phyloP scores from a whole-genome alignment of 2,113 vertebrate species.

The Mobula birostris region DNA sequence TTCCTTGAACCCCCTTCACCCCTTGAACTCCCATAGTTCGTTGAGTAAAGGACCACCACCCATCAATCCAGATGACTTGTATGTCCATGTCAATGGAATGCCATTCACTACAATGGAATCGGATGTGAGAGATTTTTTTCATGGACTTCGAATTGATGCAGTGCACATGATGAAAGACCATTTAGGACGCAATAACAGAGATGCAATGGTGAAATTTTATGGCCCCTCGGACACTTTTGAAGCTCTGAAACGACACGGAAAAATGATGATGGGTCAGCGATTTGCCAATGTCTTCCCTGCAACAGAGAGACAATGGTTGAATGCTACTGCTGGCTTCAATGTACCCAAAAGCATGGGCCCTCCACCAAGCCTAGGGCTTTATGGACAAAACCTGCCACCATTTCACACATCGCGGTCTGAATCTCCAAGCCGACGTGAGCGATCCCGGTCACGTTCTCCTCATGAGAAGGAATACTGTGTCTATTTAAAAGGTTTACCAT shows the following conservation, averaged over 20 bases:
- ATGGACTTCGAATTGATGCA: slow-evolving; percentile 80
- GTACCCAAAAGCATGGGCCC: slow-evolving; percentile 52
- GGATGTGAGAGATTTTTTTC: slow-evolving; percentile 89
- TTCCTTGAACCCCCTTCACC: slow-evolving; percentile 68
- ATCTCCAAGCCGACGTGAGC: slow-evolving; percentile 66
- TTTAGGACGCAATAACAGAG: slow-evolving; percentile 80
- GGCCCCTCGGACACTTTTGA: slow-evolving; percentile 92
- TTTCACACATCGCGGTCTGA: slow-evolving; percentile 58
- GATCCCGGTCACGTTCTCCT: slow-evolving; percentile 85
- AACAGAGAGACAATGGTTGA: slow-evolving; percentile 89
- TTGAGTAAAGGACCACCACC: slow-evolving; percentile 70
- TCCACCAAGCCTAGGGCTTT: slow-evolving; percentile 47
- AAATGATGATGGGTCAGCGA: slow-evolving; percentile 83
- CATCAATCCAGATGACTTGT: slow-evolving; percentile 80
- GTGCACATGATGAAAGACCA: slow-evolving; percentile 79
- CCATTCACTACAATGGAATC: slow-evolving; percentile 81
- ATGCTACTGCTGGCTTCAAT: slow-evolving; percentile 64
- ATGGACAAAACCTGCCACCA: slow-evolving; percentile 52
- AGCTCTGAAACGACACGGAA: slow-evolving; percentile 83
- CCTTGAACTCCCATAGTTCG: slow-evolving; percentile 75
- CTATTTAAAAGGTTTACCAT: slow-evolving; percentile 92
- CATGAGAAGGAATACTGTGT: slow-evolving; percentile 88
- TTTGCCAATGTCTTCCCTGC: slow-evolving; percentile 87
- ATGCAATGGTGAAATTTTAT: slow-evolving; percentile 88
- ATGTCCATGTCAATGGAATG: slow-evolving; percentile 84